Conservation (phyloP, 2,888 invertebrate species). For the Rhagium mordax region DNA sequence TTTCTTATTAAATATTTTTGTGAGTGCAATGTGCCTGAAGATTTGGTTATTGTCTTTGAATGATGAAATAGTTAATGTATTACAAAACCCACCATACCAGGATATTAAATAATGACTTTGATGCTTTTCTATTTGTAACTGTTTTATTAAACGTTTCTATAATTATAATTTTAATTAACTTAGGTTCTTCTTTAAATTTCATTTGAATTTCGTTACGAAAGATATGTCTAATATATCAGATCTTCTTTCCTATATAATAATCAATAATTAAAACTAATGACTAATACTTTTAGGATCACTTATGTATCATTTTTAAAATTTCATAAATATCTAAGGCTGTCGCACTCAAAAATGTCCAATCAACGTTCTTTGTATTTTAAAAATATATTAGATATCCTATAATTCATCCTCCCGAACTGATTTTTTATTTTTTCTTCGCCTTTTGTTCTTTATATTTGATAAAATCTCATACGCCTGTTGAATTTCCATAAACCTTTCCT, state of each 20-base stretch:
- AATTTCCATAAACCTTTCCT: constrained; percentile 92
- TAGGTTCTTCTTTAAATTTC: neutral
- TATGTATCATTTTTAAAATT: constrained; percentile 25
- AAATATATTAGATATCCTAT: constrained; percentile 25
- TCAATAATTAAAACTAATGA: constrained; percentile 24
- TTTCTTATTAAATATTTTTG: too few relatives aligned
- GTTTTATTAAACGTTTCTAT: neutral
- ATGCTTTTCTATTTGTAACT: too few relatives aligned
- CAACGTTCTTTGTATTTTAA: constrained; percentile 15
- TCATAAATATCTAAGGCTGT: constrained; percentile 6
- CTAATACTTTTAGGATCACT: constrained; percentile 21
- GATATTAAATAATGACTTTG: too few relatives aligned
- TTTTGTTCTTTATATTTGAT: constrained; percentile 85
- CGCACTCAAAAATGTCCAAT: constrained; percentile 3
- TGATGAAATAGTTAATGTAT: too few relatives aligned
- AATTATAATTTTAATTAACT: neutral
- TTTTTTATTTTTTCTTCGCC: constrained; percentile 83
- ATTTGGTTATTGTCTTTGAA: too few relatives aligned
- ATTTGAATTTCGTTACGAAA: neutral
- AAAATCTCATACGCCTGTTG: constrained; percentile 93
- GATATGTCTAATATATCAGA: neutral
- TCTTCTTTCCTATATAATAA: neutral
- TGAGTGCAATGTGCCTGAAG: too few relatives aligned
- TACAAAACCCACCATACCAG: too few relatives aligned
- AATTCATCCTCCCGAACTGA: constrained; percentile 65